Evolutionary conservation across 2,888 invertebrate species (phyloP), one percentile per base, ranked within the genome.

Genomic region (Colletes collaris): DNA sequence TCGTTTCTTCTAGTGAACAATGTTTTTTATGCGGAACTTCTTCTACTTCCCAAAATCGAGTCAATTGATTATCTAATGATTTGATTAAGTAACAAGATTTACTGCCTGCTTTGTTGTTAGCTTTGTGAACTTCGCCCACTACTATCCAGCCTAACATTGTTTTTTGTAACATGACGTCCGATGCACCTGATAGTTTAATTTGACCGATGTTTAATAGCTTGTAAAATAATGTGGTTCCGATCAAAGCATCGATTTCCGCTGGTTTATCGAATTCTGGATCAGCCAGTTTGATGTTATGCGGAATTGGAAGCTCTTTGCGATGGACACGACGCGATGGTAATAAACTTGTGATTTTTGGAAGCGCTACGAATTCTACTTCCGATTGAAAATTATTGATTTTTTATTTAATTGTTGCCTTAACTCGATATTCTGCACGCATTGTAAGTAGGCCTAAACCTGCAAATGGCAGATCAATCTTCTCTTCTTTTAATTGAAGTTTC

Each of bases 131-230:
- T 52, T 40, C 44, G 3, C 60, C 69, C 16, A 40, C 19, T 2
- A 69, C 16, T n/a, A 69, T 53, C 69, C 69, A 69, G 0, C 69
- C 60, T 52, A 60, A 16, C 46, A n/a, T 4, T 19, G 69, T 69
- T 11, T 69, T 52, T 16, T 69, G 69, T 11, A 69, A 8, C 4
- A 52, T 16, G 0, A 59, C 27, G 27, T 27, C 5, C 1, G 19
- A 4, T 0, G 5, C 5, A 6, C 16, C 19, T 0, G 4, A 10
- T n/a, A 69, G n/a, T 35, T 37, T 6, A 1, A 69, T 69, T 53
- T 69, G 40, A 0, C 69, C 69, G 6, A 5, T 16, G 0, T 19
- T 19, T 7, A 59, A 19, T 52, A 69, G n/a, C 0, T 16, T 37
- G 10, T 37, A 68, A n/a, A 68, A 68, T 37, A 68, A 3, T n/a